Evolutionary conservation across 2,113 vertebrate genomes (phyloP), one percentile per base, ranked within the genome.

Genomic region (Lontra canadensis): DNA sequence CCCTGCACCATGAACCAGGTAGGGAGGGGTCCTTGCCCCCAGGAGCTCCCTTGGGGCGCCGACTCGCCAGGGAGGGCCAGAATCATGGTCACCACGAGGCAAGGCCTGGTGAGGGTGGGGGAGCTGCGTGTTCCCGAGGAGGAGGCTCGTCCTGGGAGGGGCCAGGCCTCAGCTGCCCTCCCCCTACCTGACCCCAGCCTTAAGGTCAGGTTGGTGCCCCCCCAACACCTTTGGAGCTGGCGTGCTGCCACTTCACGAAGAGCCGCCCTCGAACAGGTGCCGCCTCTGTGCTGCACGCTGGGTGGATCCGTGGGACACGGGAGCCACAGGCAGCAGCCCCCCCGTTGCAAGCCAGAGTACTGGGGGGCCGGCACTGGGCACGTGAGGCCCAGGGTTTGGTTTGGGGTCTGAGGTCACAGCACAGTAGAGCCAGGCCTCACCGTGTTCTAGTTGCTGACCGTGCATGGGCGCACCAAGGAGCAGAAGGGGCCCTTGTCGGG

Each of bases 391-490:
- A 55, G 5, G 55, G 55, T 17, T 26, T 1, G 1, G 23, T 15
- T 0, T 57, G 80, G 34, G 55, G 47, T 12, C 82, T 59, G 7
- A 4, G 20, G 29, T 20, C 12, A 20, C 29, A 57, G 67, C 14
- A 7, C 7, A 44, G 7, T 6, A 79, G 92, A 96, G 29, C 44
- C 23, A 2, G 3, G 12, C 7, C 0, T 36, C 55, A 95, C 78
- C 98, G 7, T 98, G 6, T 98, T 94, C 12, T 81, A 99, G 99
- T 96, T 99, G 96, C 98, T 99, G 97, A 99, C 99, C 0, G 99
- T 99, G 71, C 99, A 99, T 0, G 99, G 99, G 67, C 99, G 99
- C 91, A 99, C 99, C 95, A 99, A 99, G 98, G 99, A 99, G 57
- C 99, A 99, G 98, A 99, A 99, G 96, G 99, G 99, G n/a, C 98